Evolutionary conservation across 2,888 invertebrate species (phyloP).

Genomic region (Homarus gammarus): DNA sequence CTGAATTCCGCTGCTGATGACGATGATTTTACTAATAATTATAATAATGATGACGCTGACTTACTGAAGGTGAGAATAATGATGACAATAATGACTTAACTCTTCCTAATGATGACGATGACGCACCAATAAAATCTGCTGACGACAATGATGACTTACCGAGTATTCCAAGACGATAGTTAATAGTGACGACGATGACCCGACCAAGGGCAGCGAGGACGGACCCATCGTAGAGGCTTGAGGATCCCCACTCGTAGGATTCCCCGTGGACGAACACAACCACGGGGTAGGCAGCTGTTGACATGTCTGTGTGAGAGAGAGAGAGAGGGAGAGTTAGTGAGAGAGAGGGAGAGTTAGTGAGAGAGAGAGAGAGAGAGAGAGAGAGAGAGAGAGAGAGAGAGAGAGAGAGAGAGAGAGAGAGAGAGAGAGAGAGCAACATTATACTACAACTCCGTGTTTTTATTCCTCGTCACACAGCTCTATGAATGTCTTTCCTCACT

Average conservation of each 20-base stretch:
- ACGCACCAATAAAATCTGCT: too few species aligned
- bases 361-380: neutral
- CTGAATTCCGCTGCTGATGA: too few species aligned
- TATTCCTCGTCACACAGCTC: too few species aligned
- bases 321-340: neutral
- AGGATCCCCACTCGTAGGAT: conserved; percentile 74
- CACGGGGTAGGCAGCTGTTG: conserved; percentile 59
- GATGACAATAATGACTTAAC: too few species aligned
- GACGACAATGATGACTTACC: conserved; percentile 83
- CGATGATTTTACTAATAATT: too few species aligned
- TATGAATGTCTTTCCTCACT: too few species aligned
- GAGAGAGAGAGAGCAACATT: conserved; percentile 1
- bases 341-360: neutral
- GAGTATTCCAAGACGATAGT: conserved; percentile 95
- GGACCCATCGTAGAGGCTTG: conserved; percentile 68
- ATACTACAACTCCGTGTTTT: too few species aligned
- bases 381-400: neutral
- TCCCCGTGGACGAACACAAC: conserved; percentile 70
- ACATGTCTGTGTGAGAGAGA: conserved; percentile 13
- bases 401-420: conserved; percentile 9
- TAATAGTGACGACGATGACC: conserved; percentile 95
- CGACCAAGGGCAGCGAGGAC: conserved; percentile 65
- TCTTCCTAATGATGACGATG: too few species aligned
- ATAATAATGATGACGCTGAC: too few species aligned
- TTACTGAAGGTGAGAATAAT: too few species aligned